Conservation (phyloP, 2,113 vertebrate genomes). For the Callionymus lyra region DNA sequence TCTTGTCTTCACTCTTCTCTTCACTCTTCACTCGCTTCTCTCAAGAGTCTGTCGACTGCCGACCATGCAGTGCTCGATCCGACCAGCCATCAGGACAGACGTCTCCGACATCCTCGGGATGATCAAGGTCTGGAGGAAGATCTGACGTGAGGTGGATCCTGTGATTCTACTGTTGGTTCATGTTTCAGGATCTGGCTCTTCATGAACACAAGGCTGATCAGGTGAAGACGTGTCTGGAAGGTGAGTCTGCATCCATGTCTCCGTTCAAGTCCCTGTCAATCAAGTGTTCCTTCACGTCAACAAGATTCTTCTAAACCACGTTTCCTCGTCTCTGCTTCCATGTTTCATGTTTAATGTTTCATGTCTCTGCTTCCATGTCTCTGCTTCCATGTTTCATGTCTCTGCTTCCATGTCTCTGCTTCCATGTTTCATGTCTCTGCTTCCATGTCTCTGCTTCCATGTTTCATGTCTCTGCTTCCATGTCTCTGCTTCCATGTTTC, state of each 20-base stretch:
- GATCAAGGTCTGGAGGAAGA: slow-evolving; percentile 47
- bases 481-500: neutral
- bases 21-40: neutral
- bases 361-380: neutral
- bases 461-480: neutral
- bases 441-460: neutral
- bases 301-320: no score
- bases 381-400: neutral
- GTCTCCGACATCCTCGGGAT: slow-evolving; percentile 61
- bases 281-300: no score
- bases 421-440: neutral
- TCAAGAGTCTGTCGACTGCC: neutral
- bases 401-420: slow-evolving; percentile 28
- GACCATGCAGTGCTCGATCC: slow-evolving; percentile 46
- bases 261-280: no score
- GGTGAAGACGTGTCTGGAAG: no score
- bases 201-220: neutral
- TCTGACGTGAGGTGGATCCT: neutral
- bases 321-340: neutral
- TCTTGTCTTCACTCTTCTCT: neutral
- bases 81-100: slow-evolving; percentile 47
- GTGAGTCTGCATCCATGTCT: no score
- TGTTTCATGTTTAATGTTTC: neutral
- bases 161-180: neutral
- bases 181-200: neutral